phyloP scores from a whole-genome alignment of 2,888 invertebrate genomes.

The Unio delphinus region DNA sequence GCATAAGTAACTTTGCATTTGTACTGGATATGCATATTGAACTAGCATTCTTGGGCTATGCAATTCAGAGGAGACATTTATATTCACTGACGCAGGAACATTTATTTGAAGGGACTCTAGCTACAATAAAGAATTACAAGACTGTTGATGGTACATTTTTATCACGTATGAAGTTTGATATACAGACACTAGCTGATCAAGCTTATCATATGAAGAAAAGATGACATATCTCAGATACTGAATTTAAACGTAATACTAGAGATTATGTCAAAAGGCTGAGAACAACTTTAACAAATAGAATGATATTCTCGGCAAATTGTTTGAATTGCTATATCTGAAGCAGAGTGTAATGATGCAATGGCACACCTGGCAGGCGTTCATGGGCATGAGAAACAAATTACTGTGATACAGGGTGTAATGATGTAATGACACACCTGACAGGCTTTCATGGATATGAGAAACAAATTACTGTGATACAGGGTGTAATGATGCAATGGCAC shows the following conservation, averaged over 20 bases:
- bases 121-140: slow-evolving; percentile 14
- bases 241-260: slow-evolving; percentile 1
- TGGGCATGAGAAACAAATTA: slow-evolving; percentile 9
- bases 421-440: not conserved
- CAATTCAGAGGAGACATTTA: slow-evolving; percentile 16
- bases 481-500: not conserved
- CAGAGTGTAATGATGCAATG: slow-evolving; percentile 2
- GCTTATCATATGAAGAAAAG: slow-evolving; percentile 6
- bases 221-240: not conserved
- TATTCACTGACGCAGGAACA: slow-evolving; percentile 20
- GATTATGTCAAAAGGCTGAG: slow-evolving; percentile 3
- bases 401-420: not conserved
- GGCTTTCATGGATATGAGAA: slow-evolving; percentile 13
- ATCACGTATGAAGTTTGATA: slow-evolving; percentile 5
- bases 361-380: slow-evolving; percentile 3
- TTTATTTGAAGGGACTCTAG: slow-evolving; percentile 14
- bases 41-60: slow-evolving; percentile 8
- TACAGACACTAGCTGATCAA: slow-evolving; percentile 4
- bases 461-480: not conserved
- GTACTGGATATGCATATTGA: slow-evolving; percentile 22
- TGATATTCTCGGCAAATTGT: slow-evolving; percentile 1
- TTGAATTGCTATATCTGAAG: not conserved
- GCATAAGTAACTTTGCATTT: slow-evolving; percentile 12
- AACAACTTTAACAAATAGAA: slow-evolving; percentile 7
- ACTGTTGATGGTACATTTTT: slow-evolving; percentile 16